phyloP scores from a whole-genome alignment of 2,888 invertebrate species.

The Caradrina clavipalpis region DNA sequence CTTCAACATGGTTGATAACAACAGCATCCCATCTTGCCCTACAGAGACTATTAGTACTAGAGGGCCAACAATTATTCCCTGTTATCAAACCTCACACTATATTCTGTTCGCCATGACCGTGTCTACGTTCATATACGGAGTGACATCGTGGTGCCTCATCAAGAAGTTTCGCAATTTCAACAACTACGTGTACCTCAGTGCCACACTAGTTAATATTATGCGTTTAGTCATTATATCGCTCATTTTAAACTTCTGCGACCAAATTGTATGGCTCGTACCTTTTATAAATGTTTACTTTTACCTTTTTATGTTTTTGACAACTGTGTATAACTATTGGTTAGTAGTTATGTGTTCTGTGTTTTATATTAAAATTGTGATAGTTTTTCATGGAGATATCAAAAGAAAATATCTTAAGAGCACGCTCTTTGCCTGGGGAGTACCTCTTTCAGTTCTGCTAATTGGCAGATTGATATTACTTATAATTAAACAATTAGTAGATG shows the following conservation, averaged over 20 bases:
- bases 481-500: neutral
- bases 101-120: neutral
- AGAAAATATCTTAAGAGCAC: slow-evolving; percentile 15
- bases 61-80: neutral
- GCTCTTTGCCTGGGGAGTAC: slow-evolving; percentile 23
- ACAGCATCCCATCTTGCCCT: neutral
- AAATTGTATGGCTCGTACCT: neutral
- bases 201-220: slow-evolving; percentile 27
- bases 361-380: slow-evolving; percentile 21
- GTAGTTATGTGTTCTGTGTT: slow-evolving; percentile 27
- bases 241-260: neutral
- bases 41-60: neutral
- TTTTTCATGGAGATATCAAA: slow-evolving; percentile 11
- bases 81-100: neutral
- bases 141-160: slow-evolving; percentile 29
- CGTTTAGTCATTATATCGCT: slow-evolving; percentile 5
- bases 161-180: slow-evolving; percentile 34
- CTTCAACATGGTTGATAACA: neutral
- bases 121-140: slow-evolving; percentile 19
- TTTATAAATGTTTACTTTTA: slow-evolving; percentile 7
- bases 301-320: slow-evolving; percentile 9
- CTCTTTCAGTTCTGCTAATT: neutral
- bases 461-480: neutral
- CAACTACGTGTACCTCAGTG: slow-evolving; percentile 33
- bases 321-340: slow-evolving; percentile 30